These are phyloP conservation scores for Marcusenius ussheri DNA, from an alignment of 2,113 vertebrate species.

Conservation along the genomic window DNA sequence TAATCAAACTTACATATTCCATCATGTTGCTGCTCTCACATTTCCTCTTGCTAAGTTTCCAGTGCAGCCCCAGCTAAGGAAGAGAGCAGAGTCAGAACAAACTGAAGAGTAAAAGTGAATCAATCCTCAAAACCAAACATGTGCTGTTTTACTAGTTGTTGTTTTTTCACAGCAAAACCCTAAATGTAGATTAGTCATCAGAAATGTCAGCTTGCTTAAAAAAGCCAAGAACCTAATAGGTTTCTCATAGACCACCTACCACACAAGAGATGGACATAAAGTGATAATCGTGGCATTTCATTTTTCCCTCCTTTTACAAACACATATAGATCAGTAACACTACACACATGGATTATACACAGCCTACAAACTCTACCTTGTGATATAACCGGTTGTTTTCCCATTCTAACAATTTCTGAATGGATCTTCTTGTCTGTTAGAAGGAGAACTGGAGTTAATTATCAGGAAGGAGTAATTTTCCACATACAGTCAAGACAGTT, in stretches of 20 bases:
- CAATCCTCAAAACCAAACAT: background rate
- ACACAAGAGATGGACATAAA: background rate
- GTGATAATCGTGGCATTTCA: background rate
- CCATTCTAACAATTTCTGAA: slow-evolving; percentile 98
- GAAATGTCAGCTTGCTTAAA: background rate
- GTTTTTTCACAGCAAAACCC: background rate
- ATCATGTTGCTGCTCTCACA: slow-evolving; percentile 99
- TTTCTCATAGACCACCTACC: background rate
- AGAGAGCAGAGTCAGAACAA: slow-evolving; percentile 29
- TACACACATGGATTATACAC: background rate
- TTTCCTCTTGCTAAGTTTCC: slow-evolving; percentile 98
- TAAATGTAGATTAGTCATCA: background rate
- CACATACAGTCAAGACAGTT: background rate
- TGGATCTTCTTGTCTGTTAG: slow-evolving; percentile 86
- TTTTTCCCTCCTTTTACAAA: background rate
- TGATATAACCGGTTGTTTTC: slow-evolving; percentile 98
- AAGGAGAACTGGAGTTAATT: background rate
- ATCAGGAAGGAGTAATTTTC: background rate
- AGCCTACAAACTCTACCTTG: slow-evolving; percentile 69
- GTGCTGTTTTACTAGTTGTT: background rate
- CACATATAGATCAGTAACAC: background rate
- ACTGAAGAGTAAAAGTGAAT: background rate
- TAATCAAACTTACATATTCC: slow-evolving; percentile 71
- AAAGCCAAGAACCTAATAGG: background rate
- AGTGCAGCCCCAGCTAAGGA: slow-evolving; percentile 91